Percentiles rank a stretch among this genome's conserved stretches.
Evolutionary conservation across 2,113 vertebrate genomes (phyloP).

Genomic region (Antechinus flavipes): DNA sequence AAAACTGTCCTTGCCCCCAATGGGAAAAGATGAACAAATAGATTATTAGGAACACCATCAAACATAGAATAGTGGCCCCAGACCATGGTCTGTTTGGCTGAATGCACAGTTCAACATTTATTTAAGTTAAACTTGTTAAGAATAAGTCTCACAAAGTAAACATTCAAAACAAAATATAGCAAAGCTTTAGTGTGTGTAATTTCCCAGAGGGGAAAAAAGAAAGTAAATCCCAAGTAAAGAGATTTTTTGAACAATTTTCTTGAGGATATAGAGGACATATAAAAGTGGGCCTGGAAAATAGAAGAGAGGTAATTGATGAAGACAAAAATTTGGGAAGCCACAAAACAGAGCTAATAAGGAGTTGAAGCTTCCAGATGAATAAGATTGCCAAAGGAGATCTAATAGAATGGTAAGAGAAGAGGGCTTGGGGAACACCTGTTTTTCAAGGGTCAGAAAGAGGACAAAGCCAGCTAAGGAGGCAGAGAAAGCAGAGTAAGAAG

Average conservation of each 20-base stretch:
- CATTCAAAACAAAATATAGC: neutral
- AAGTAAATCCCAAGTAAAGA: neutral
- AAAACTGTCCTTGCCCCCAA: too few species aligned
- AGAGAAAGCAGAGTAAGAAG: neutral
- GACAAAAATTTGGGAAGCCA: neutral
- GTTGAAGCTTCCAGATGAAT: neutral
- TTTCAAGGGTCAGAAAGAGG: neutral
- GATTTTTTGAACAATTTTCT: neutral
- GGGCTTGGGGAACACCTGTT: neutral
- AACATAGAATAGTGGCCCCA: too few species aligned
- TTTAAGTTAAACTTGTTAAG: neutral
- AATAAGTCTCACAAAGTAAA: neutral
- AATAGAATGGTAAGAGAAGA: neutral
- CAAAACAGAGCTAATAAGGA: neutral
- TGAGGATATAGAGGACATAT: neutral
- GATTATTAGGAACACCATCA: too few species aligned
- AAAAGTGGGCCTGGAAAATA: neutral
- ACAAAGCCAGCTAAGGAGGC: neutral
- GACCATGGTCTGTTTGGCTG: too few species aligned
- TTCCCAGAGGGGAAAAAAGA: neutral
- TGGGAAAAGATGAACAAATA: too few species aligned
- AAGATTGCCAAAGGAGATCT: neutral
- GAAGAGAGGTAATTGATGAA: neutral
- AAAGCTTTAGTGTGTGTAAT: too few species aligned
- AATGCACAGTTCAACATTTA: neutral